Percentiles rank a stretch among this genome's conserved stretches.
Conservation (phyloP, 2,888 invertebrate genomes). For the Oscheius sp. region DNA sequence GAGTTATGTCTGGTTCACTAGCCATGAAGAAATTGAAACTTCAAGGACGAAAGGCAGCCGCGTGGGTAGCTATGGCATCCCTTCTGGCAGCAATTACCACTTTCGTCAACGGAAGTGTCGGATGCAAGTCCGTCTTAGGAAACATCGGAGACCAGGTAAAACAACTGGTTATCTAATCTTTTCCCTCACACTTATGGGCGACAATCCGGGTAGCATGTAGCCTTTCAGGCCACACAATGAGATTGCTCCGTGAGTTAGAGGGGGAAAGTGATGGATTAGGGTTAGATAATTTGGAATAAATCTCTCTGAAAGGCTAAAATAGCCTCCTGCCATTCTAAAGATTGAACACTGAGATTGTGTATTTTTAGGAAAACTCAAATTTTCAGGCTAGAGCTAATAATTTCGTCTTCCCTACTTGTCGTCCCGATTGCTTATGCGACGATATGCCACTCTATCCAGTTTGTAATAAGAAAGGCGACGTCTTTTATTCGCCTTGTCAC, state of each 20-base stretch:
- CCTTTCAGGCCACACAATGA: neutral
- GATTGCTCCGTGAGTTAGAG: neutral
- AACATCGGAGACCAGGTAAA: slow-evolving; percentile 56
- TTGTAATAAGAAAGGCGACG: slow-evolving; percentile 64
- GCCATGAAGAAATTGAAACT: slow-evolving; percentile 56
- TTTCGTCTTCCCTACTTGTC: slow-evolving; percentile 65
- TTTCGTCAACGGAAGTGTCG: slow-evolving; percentile 64
- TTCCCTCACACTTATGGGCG: neutral
- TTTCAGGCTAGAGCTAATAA: slow-evolving; percentile 28
- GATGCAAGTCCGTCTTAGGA: slow-evolving; percentile 65
- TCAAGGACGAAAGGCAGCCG: slow-evolving; percentile 63
- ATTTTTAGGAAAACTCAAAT: too few relatives aligned
- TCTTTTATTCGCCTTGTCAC: slow-evolving; percentile 71
- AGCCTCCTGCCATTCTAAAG: neutral
- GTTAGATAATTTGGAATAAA: neutral
- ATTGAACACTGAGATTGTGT: slow-evolving; percentile 6
- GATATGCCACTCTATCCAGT: slow-evolving; percentile 70
- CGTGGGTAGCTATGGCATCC: slow-evolving; percentile 61
- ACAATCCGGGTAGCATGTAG: neutral
- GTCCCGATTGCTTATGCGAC: slow-evolving; percentile 69
- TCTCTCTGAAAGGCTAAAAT: neutral
- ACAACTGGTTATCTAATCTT: too few relatives aligned
- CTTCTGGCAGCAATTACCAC: slow-evolving; percentile 60
- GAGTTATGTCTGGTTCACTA: slow-evolving; percentile 54
- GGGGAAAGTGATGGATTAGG: neutral